Percentiles rank a stretch among this genome's conserved stretches.
These are phyloP conservation scores for Bombus terrestris DNA, from an alignment of 1,140 invertebrate species.

Conservation along the genomic window DNA sequence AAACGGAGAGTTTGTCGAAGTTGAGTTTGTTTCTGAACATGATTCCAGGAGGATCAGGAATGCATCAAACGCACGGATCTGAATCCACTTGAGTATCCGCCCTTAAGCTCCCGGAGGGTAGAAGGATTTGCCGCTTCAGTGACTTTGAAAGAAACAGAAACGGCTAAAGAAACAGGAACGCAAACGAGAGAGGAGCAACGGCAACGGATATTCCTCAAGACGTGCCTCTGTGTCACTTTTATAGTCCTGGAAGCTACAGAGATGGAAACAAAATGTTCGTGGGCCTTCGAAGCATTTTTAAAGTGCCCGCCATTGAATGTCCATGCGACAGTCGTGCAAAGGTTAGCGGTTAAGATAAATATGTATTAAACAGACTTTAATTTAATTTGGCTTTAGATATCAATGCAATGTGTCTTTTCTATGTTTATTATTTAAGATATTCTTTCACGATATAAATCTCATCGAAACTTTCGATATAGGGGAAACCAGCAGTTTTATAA, in stretches of 20 bases:
- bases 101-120: constrained; percentile 79
- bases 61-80: constrained; percentile 56
- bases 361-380: neutral
- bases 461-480: neutral
- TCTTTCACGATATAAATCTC: no score
- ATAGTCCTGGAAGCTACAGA: neutral
- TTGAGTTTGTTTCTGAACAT: constrained; percentile 50
- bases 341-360: neutral
- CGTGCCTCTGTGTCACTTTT: neutral
- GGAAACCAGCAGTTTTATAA: neutral
- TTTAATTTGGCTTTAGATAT: neutral
- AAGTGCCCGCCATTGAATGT: neutral
- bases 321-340: neutral
- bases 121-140: constrained; percentile 79
- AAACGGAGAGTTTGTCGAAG: constrained; percentile 39
- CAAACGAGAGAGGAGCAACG: constrained; percentile 56
- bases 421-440: neutral
- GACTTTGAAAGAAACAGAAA: constrained; percentile 80
- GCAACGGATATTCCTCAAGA: neutral
- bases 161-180: constrained; percentile 73
- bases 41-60: constrained; percentile 64
- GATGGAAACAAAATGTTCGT: neutral
- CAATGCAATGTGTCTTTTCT: fast-evolving
- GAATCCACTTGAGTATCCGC: constrained; percentile 77
- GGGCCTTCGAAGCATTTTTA: neutral